Percentiles rank a stretch among this genome's conserved stretches.
phyloP scores from a whole-genome alignment of 2,888 invertebrate genomes.

The Blastobasis adustella region DNA sequence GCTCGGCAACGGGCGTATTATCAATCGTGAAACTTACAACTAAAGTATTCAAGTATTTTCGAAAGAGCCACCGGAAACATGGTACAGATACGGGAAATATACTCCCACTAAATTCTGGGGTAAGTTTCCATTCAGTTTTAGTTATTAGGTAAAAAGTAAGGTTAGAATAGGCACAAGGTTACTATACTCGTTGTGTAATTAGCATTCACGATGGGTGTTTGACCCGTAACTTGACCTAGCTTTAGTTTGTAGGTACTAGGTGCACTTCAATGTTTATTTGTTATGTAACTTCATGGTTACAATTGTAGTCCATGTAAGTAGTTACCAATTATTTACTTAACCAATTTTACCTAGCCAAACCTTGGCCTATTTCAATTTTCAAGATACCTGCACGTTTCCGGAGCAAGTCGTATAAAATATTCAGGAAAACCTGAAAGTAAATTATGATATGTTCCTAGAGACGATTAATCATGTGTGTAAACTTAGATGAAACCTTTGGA shows the following conservation, averaged over 20 bases:
- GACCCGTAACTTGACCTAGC: constrained; percentile 9
- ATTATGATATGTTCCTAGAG: too few relatives aligned
- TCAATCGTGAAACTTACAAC: constrained; percentile 15
- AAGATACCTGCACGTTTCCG: too few relatives aligned
- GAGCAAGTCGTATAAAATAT: too few relatives aligned
- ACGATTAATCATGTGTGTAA: too few relatives aligned
- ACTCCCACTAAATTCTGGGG: constrained; percentile 16
- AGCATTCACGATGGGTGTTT: constrained; percentile 19
- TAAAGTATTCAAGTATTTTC: constrained; percentile 11
- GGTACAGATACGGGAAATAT: constrained; percentile 5
- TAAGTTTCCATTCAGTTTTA: constrained; percentile 12
- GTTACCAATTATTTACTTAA: too few relatives aligned
- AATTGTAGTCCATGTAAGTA: too few relatives aligned
- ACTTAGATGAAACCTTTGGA: too few relatives aligned
- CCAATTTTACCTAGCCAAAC: too few relatives aligned
- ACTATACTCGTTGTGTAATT: constrained; percentile 15
- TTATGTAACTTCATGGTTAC: neutral
- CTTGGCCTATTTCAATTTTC: too few relatives aligned
- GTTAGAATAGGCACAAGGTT: constrained; percentile 25
- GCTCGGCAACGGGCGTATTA: constrained; percentile 47
- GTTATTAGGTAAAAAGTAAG: constrained; percentile 1
- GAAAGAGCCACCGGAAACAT: constrained; percentile 21
- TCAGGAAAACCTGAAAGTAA: too few relatives aligned
- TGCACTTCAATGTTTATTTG: too few relatives aligned
- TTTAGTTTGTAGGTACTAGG: too few relatives aligned